Base-by-base conservation (phyloP, 2,797 vertebrate species). In the Tragelaphus oryx region DNA sequence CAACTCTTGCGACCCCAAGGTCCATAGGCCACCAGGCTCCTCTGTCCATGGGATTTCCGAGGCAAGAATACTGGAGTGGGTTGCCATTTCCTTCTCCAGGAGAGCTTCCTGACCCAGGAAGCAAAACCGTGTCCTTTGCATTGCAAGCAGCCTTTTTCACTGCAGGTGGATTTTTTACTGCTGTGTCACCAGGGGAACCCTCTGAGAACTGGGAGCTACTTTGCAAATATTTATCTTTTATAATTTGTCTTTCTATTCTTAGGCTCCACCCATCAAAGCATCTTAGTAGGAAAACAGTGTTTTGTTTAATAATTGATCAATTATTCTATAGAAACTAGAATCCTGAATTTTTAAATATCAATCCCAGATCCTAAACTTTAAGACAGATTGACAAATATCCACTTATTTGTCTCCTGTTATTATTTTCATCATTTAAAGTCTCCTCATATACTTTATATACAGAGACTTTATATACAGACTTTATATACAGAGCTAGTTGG, bases 121-220 rank as follows among this genome's bases (percentile, higher is more conserved):
- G 62, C 0, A 0, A 65, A 65, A 65, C 0, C 9, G 4, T 20
- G 17, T 33, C n/a, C 17, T 33, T 2, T 65, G n/a, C 62, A 65
- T 33, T 65, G n/a, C n/a, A 65, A 20, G n/a, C 18, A 65, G n/a
- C n/a, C 62, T 65, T 65, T 33, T 65, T 33, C 62, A 65, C 0
- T 65, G 17, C 62, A 65, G 17, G 62, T 33, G n/a, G 62, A 65
- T 20, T 33, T 65, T 65, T 33, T 33, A 65, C 8, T 4, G 4
- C 62, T 65, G 4, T 33, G n/a, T 65, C 62, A 20, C n/a, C 62
- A 65, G 62, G 17, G n/a, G 33, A 20, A 65, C 17, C 4, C 8
- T 33, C 30, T 65, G 62, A 65, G 8, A 44, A 28, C 33, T 44
- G 8, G 6, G 10, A 76, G 54, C 59, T 76, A 46, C 26, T 41